Base-by-base conservation (phyloP, 2,113 vertebrate species). In the Ursus arctos region DNA sequence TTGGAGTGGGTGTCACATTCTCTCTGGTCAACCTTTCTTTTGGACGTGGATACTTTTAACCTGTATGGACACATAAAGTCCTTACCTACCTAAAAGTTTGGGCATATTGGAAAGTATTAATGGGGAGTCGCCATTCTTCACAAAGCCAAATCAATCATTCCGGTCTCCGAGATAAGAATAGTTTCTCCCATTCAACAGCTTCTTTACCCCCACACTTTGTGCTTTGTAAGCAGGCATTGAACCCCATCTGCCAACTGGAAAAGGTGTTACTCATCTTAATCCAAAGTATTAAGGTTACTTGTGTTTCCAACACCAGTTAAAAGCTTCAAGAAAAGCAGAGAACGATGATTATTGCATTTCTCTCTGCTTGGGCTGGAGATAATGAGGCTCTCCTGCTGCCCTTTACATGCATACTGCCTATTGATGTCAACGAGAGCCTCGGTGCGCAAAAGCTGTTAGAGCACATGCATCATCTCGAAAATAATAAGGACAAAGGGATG, bases 401-500 rank as follows among this genome's bases (percentile, higher is more conserved):
- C 98, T 96, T 91, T 96, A 61, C 98, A 98, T 97, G 96, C 93
- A 95, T 98, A 98, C 98, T 97, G 96, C 97, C 95, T 79, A 94
- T 81, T 97, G 98, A 98, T 97, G 96, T 96, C 95, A 95, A 57
- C 0, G 28, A 93, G 91, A 57, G 72, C 61, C 81, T 84, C 95
- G 82, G 97, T 83, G 97, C 47, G 88, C 85, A 55, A 55, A 84
- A 87, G 86, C 92, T 33, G 8, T 96, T 69, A 95, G 97, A 98
- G 76, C 97, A 98, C 95, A 98, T 96, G 93, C 14, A 94, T 98
- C 96, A 94, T 98, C 95, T 93, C 43, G 72, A 96, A 98, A 98
- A 98, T 98, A 98, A 97, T 97, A 98, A 98, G 98, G 97, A 97
- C 97, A 98, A 98, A 98, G 91, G 96, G 94, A 97, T 72, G 19